Evolutionary conservation across 1,140 invertebrate species (phyloP).

Genomic region (Chironomus tepperi): DNA sequence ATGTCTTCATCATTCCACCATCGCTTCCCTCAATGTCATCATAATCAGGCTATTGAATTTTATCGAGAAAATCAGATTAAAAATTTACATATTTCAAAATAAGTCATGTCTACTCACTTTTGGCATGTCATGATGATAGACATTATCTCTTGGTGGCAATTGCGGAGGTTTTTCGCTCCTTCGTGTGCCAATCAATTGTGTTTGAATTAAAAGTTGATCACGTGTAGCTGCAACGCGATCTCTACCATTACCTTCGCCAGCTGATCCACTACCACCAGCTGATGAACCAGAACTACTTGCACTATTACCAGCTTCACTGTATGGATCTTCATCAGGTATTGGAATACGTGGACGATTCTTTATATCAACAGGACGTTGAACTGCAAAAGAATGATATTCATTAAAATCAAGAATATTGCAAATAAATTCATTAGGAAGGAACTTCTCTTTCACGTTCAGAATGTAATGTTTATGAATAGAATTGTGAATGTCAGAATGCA

Average conservation of each 20-base stretch:
- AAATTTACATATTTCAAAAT: constrained; percentile 10
- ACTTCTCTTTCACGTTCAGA: background rate
- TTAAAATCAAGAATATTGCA: constrained; percentile 9
- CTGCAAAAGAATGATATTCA: constrained; percentile 9
- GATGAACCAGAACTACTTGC: constrained; percentile 45
- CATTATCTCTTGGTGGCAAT: constrained; percentile 79
- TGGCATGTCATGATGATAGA: constrained; percentile 75
- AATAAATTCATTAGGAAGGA: background rate
- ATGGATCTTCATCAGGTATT: constrained; percentile 58
- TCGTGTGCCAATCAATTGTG: constrained; percentile 51
- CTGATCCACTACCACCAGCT: constrained; percentile 39
- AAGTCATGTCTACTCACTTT: constrained; percentile 53
- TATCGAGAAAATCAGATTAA: background rate
- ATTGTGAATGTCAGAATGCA: constrained; percentile 5
- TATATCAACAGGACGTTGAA: constrained; percentile 47
- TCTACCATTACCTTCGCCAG: background rate
- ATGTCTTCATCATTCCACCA: constrained; percentile 47
- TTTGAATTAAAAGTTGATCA: constrained; percentile 56
- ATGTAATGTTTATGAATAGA: background rate
- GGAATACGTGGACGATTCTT: constrained; percentile 55
- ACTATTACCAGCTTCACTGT: constrained; percentile 50
- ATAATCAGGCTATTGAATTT: constrained; percentile 63
- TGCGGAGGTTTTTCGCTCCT: constrained; percentile 82
- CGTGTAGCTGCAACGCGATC: constrained; percentile 56
- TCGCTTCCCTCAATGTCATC: constrained; percentile 64